A percentile compares a stretch with the other conserved stretches of the same genome.
Conservation (phyloP, 2,113 vertebrate genomes). For the western clawed frog (Xenopus tropicalis) region UCB_Xtro_10.0 CM004449.2:102137001-102137500, state of each 20-base stretch:
- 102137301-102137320: no score
- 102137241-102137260: slow-evolving; percentile 19
- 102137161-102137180: slow-evolving; percentile 57
- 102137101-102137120: slow-evolving; percentile 99
- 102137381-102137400: no score
- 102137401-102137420: no score
- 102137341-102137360: no score
- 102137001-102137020: slow-evolving; percentile 54
- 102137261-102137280: neutral
- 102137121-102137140: slow-evolving; percentile 92
- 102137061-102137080: slow-evolving; percentile 72
- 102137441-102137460: neutral
- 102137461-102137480: neutral
- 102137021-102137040: slow-evolving; percentile 51
- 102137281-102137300: neutral
- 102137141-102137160: slow-evolving; percentile 89
- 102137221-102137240: slow-evolving; percentile 51
- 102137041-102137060: slow-evolving; percentile 89
- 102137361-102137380: no score
- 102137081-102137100: slow-evolving; percentile 98
- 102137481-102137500: neutral
- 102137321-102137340: no score
- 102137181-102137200: slow-evolving; percentile 63
- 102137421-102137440: neutral
- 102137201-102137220: slow-evolving; percentile 77